Evolutionary conservation across 2,797 vertebrate species (phyloP), one percentile per base, ranked within the genome.

Genomic region (Nyctalus aviator): DNA sequence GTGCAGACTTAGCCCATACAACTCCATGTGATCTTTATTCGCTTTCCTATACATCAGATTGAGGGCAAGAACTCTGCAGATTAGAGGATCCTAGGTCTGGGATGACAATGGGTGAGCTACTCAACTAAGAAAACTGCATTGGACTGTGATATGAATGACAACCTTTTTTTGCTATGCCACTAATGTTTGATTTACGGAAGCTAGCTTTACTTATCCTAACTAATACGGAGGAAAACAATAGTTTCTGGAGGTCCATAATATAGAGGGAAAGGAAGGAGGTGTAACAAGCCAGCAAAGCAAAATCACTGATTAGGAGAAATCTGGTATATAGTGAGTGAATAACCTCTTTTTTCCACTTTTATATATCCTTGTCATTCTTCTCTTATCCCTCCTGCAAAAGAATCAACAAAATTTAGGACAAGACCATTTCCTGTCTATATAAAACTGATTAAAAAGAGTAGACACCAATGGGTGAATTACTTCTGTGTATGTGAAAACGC

Each of bases 331-430:
- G 10, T 44, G 15, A 75, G 11, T 20, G 53, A 85, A 75, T 46
- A 55, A 83, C 25, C 11, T 46, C 7, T 17, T 84, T 73, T 55
- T 20, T 95, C 30, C 21, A 66, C n/a, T 82, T 84, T n/a, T 27
- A n/a, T 55, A n/a, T 48, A 17, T 62, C 8, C 6, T 92, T 83
- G 76, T 82, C 73, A 59, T 94, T 73, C 4, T 25, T 86, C 17
- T 57, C 62, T 66, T 90, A 32, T 89, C 12, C 13, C 20, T 84
- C 50, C 27, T 88, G 10, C 2, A 90, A 91, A 92, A 32, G 2
- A 95, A 91, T 81, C 77, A 48, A n/a, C 32, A 93, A 37, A 91
- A 88, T 6, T 66, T 69, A 53, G 64, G 71, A 20, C 68, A 55
- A 93, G 64, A 48, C 4, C 2, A 35, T 93, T 82, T 87, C 14